phyloP scores from a whole-genome alignment of 2,113 vertebrate genomes.

The Apus apus region DNA sequence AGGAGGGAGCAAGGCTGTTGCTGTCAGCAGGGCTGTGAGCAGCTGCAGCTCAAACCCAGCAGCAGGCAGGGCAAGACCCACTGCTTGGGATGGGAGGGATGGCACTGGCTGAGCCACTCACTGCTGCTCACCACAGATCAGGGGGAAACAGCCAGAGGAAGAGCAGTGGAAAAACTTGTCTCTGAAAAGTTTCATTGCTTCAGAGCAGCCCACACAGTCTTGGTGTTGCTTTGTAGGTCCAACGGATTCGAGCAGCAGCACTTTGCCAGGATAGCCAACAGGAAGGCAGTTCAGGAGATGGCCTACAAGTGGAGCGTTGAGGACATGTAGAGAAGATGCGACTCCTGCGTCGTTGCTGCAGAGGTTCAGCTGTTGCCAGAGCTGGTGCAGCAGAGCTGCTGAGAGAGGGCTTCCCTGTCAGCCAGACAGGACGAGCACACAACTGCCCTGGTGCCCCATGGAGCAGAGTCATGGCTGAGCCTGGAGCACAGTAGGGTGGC shows the following conservation, averaged over 20 bases:
- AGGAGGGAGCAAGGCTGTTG: not conserved
- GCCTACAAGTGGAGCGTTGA: conserved; percentile 99
- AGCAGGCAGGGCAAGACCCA: not conserved
- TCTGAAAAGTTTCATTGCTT: accelerated
- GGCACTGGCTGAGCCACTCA: not conserved
- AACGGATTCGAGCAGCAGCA: conserved; percentile 95
- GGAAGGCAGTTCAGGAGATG: conserved; percentile 88
- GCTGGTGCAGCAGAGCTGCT: too few species aligned
- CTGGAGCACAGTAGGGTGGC: too few species aligned
- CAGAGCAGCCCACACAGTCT: not conserved
- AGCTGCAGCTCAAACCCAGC: accelerated
- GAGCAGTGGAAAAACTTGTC: accelerated
- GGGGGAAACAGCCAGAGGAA: not conserved
- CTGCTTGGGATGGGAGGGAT: accelerated
- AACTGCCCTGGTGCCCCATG: accelerated
- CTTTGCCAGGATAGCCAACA: conserved; percentile 86
- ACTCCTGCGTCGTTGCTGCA: not conserved
- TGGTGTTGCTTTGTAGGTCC: conserved; percentile 78
- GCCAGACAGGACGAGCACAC: accelerated
- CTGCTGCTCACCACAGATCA: accelerated
- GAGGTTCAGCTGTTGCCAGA: not conserved
- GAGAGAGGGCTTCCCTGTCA: too few species aligned
- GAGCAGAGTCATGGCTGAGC: not conserved
- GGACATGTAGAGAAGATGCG: conserved; percentile 83
- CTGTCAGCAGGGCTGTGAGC: too few species aligned